phyloP scores from a whole-genome alignment of 2,113 vertebrate genomes.

The Zosterops lateralis region DNA sequence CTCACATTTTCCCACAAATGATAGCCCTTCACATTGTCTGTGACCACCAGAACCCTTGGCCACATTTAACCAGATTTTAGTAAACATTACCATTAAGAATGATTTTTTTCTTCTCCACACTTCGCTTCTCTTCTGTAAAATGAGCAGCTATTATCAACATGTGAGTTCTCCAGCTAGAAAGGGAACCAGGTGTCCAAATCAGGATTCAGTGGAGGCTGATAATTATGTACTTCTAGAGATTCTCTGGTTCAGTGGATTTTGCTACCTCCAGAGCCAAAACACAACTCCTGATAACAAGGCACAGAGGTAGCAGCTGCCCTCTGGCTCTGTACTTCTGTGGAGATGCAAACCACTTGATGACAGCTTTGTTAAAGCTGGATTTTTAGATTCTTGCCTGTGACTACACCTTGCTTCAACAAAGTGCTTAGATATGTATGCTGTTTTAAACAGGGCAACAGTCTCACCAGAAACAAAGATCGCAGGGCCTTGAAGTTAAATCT shows the following conservation, averaged over 20 bases:
- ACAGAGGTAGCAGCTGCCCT: conserved; percentile 27
- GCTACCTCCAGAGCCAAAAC: background rate
- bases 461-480: background rate
- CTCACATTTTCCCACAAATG: background rate
- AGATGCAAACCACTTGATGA: background rate
- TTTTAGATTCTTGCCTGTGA: background rate
- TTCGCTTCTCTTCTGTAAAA: background rate
- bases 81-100: background rate
- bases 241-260: background rate
- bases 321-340: background rate
- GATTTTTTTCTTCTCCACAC: background rate
- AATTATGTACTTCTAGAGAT: background rate
- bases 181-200: background rate
- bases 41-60: background rate
- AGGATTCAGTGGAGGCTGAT: background rate
- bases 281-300: background rate
- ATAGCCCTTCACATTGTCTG: background rate
- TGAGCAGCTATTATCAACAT: background rate
- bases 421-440: background rate
- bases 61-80: background rate
- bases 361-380: background rate
- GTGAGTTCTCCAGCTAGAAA: background rate
- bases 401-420: background rate
- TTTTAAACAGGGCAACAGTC: background rate
- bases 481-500: background rate